These are phyloP conservation scores for Limosa lapponica DNA, from an alignment of 2,797 vertebrate genomes.

Conservation along the genomic window DNA sequence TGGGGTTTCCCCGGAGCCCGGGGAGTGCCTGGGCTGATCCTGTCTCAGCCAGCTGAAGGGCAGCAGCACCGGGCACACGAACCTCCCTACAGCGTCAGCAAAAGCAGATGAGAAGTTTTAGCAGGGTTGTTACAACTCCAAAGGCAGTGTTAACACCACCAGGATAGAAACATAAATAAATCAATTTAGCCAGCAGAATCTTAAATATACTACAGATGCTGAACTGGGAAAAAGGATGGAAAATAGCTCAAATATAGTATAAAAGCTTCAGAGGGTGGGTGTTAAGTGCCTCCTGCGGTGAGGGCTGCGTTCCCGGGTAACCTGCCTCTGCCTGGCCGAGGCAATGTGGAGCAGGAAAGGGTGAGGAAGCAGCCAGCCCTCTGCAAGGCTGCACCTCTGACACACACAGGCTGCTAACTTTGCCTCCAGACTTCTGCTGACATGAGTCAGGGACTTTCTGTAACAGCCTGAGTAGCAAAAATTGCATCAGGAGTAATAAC, in stretches of 20 bases:
- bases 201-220: not conserved
- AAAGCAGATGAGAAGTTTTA: not conserved
- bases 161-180: not conserved
- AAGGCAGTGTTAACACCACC: not conserved
- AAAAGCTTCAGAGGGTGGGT: not conserved
- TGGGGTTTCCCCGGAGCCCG: accelerated
- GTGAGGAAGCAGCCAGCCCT: not conserved
- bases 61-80: not conserved
- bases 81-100: not conserved
- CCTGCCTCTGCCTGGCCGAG: not conserved
- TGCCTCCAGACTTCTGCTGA: not conserved
- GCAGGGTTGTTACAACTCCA: not conserved
- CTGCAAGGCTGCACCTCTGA: not conserved
- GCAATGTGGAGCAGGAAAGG: accelerated
- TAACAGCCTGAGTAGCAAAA: not conserved
- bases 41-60: not conserved
- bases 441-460: not conserved
- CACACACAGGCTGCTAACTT: not conserved
- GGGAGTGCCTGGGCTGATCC: not conserved
- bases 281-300: not conserved
- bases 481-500: not conserved
- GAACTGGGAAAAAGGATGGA: not conserved
- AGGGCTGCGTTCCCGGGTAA: accelerated
- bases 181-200: not conserved
- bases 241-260: not conserved